These are phyloP conservation scores for Danaus chrysippus DNA, from an alignment of 2,888 invertebrate genomes.

Conservation along the genomic window DNA sequence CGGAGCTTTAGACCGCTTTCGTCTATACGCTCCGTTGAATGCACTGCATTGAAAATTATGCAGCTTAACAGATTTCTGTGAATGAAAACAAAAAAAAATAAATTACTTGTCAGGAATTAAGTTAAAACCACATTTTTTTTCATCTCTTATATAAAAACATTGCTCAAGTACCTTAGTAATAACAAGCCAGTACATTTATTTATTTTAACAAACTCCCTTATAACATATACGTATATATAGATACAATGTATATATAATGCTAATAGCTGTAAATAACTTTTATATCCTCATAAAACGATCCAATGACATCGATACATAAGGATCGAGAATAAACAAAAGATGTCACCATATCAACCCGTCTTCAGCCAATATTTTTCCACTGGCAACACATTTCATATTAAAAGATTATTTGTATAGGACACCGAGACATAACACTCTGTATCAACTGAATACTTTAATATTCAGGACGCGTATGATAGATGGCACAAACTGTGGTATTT, in stretches of 20 bases:
- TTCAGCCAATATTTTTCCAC: slow-evolving; percentile 6
- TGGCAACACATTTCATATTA: slow-evolving; percentile 30
- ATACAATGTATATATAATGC: too few relatives aligned
- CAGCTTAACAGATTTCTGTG: slow-evolving; percentile 9
- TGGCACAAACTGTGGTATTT: slow-evolving; percentile 6
- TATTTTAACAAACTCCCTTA: too few relatives aligned
- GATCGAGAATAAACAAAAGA: not conserved
- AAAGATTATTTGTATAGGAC: slow-evolving; percentile 31
- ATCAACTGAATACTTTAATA: slow-evolving; percentile 7
- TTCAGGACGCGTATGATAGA: slow-evolving; percentile 6
- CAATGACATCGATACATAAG: not conserved
- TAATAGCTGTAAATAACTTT: not conserved
- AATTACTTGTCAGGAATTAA: too few relatives aligned
- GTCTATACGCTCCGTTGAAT: slow-evolving; percentile 10
- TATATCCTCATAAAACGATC: not conserved
- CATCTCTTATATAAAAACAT: too few relatives aligned
- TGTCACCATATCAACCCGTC: not conserved
- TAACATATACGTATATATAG: too few relatives aligned
- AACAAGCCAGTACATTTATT: too few relatives aligned
- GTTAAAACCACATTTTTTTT: too few relatives aligned
- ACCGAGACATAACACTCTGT: slow-evolving; percentile 21
- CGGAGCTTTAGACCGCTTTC: slow-evolving; percentile 11
- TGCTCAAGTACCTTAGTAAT: too few relatives aligned
- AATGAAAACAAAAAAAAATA: not conserved
- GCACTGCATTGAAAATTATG: slow-evolving; percentile 17